Evolutionary conservation across 2,888 invertebrate genomes (phyloP).

Genomic region (Lingula anatina): DNA sequence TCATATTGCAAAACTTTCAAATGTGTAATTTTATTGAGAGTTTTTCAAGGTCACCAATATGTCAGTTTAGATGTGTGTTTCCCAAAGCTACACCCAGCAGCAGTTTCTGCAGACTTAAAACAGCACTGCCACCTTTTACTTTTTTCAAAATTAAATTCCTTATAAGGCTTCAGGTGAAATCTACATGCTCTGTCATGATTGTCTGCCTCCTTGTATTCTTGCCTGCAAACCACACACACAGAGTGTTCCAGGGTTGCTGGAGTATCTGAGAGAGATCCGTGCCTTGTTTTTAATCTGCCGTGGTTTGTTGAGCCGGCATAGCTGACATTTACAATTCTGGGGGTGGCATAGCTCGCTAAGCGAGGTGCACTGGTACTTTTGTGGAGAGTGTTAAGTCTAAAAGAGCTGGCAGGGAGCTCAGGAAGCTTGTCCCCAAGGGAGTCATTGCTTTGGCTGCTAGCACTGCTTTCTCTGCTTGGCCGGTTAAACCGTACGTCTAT

Average conservation of each 20-base stretch:
- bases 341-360: neutral
- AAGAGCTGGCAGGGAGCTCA: neutral
- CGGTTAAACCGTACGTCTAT: neutral
- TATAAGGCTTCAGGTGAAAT: neutral
- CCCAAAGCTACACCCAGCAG: neutral
- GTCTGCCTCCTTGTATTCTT: neutral
- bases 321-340: too few relatives aligned
- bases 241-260: neutral
- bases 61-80: too few relatives aligned
- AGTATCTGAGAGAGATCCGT: neutral
- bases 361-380: neutral
- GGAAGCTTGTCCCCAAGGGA: neutral
- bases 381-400: neutral
- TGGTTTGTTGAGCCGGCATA: neutral
- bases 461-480: neutral
- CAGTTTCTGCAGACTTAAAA: neutral
- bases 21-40: too few relatives aligned
- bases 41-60: too few relatives aligned
- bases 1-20: too few relatives aligned
- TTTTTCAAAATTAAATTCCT: neutral
- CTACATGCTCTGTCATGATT: neutral
- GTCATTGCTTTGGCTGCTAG: neutral
- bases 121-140: neutral
- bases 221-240: neutral
- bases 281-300: neutral